These are phyloP conservation scores for Boloria selene DNA, from an alignment of 2,888 invertebrate genomes.

Conservation along the genomic window DNA sequence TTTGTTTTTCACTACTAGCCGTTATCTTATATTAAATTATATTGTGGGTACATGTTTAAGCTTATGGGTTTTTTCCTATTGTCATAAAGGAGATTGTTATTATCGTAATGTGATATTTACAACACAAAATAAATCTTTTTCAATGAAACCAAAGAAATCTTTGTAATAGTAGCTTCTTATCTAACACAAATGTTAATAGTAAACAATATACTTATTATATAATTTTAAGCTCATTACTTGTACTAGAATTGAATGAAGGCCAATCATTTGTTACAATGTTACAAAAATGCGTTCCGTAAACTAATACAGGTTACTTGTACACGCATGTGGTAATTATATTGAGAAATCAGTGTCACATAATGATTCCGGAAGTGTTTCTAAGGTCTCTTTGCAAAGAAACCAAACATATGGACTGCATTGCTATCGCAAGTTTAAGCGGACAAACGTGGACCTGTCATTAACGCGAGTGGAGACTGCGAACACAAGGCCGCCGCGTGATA, in stretches of 20 bases:
- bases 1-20: too few relatives aligned
- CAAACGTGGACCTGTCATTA: conserved; percentile 62
- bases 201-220: conserved; percentile 33
- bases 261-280: conserved; percentile 20
- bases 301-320: conserved; percentile 33
- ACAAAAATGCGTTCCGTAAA: conserved; percentile 5
- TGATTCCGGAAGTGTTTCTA: conserved; percentile 28
- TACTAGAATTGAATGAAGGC: conserved; percentile 30
- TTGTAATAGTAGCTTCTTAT: conserved; percentile 13
- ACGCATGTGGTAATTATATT: conserved; percentile 25
- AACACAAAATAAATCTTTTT: too few relatives aligned
- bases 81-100: too few relatives aligned
- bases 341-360: conserved; percentile 6
- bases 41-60: too few relatives aligned
- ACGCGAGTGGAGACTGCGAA: conserved; percentile 59
- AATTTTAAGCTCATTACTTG: conserved; percentile 28
- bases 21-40: too few relatives aligned
- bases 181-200: conserved; percentile 22
- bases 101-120: too few relatives aligned
- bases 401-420: conserved; percentile 55
- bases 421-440: conserved; percentile 50
- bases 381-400: conserved; percentile 21
- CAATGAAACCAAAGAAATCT: background rate
- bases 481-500: conserved; percentile 81
- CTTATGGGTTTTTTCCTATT: too few relatives aligned